Evolutionary conservation across 2,888 invertebrate species (phyloP).

Genomic region (Brachynemurus nebulosus): DNA sequence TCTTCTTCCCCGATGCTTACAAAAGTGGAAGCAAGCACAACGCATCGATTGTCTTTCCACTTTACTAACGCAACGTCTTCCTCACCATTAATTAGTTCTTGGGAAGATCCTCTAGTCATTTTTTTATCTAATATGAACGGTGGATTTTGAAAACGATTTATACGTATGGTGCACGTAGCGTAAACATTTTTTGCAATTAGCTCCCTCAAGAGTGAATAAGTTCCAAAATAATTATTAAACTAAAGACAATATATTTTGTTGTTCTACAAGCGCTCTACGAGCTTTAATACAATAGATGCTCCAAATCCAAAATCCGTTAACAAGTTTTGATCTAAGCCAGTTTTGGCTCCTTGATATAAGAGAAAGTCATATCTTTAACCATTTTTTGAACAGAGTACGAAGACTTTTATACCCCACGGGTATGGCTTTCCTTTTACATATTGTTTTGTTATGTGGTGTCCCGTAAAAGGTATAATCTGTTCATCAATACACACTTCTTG

Average conservation of each 20-base stretch:
- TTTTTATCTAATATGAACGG: conserved; percentile 12
- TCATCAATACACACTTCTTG: conserved; percentile 19
- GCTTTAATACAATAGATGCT: background rate
- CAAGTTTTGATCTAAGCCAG: background rate
- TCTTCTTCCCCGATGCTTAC: too few relatives aligned
- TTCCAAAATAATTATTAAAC: background rate
- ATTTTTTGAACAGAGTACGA: conserved; percentile 18
- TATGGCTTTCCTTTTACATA: conserved; percentile 22
- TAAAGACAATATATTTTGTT: background rate
- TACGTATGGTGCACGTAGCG: conserved; percentile 1
- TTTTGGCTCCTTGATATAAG: conserved; percentile 20
- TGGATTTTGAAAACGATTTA: conserved; percentile 5
- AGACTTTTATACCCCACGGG: conserved; percentile 22
- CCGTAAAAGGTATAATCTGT: conserved; percentile 23
- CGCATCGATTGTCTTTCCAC: too few relatives aligned
- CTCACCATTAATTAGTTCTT: too few relatives aligned
- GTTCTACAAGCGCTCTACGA: background rate
- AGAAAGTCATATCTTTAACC: conserved; percentile 21
- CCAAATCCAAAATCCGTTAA: background rate
- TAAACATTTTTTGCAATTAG: background rate
- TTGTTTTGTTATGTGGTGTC: conserved; percentile 20
- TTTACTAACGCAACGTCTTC: too few relatives aligned
- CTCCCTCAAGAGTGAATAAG: background rate
- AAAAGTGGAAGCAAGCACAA: too few relatives aligned
- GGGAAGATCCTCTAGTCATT: too few relatives aligned